Conservation (phyloP, 2,888 invertebrate species). For the Pemphredon lugubris region DNA sequence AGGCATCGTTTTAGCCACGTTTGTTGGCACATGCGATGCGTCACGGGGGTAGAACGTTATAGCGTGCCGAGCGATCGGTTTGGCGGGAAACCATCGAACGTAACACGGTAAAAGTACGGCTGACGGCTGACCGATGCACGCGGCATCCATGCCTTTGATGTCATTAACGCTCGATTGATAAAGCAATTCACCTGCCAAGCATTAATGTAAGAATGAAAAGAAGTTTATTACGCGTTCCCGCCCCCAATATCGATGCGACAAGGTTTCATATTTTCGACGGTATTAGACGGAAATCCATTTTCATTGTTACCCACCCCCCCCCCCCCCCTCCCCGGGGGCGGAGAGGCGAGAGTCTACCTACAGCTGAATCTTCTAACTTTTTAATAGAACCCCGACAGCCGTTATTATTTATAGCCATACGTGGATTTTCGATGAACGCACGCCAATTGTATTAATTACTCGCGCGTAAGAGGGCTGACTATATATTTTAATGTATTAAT, state of each 20-base stretch:
- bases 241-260: no score
- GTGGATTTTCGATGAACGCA: no score
- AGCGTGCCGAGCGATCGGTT: slow-evolving; percentile 46
- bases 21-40: slow-evolving; percentile 58
- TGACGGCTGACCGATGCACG: slow-evolving; percentile 44
- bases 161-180: slow-evolving; percentile 33
- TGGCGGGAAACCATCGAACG: slow-evolving; percentile 52
- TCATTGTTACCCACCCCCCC: no score
- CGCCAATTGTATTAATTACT: no score
- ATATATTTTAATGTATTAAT: slow-evolving; percentile 44
- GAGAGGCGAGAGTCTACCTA: no score
- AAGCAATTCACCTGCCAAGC: slow-evolving; percentile 15
- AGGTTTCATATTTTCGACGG: no score
- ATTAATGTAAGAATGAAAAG: slow-evolving; percentile 18
- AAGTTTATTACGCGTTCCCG: background rate
- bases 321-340: no score
- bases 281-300: no score
- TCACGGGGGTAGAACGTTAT: slow-evolving; percentile 48
- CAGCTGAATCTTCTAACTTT: no score
- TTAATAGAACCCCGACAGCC: no score
- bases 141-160: slow-evolving; percentile 30
- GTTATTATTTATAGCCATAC: no score
- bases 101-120: slow-evolving; percentile 35
- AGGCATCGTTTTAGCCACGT: slow-evolving; percentile 56
- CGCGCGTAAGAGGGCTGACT: no score